Percentiles rank a stretch among this genome's conserved stretches.
These are phyloP conservation scores for Misgurnus anguillicaudatus DNA, from an alignment of 2,113 vertebrate species.

Conservation along the genomic window DNA sequence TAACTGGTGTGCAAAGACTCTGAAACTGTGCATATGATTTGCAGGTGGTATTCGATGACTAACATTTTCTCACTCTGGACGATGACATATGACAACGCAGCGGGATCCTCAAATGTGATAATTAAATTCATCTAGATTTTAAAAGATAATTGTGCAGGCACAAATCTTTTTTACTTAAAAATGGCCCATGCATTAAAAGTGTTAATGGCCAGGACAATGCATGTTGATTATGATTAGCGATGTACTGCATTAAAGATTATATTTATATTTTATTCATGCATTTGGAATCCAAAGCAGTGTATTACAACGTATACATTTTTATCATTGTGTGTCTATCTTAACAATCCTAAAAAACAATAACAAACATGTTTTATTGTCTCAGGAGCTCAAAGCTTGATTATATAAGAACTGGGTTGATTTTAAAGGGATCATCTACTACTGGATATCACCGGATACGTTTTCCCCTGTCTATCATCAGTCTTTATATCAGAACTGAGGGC, in stretches of 20 bases:
- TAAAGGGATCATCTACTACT: neutral
- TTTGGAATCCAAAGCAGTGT: too few relatives aligned
- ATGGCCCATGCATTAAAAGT: neutral
- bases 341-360: conserved; percentile 6
- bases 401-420: neutral
- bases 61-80: conserved; percentile 27
- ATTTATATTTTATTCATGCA: neutral
- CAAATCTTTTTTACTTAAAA: conserved; percentile 8
- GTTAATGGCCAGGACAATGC: neutral
- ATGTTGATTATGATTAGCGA: neutral
- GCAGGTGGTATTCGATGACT: neutral
- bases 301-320: too few relatives aligned
- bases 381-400: neutral
- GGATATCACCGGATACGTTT: neutral
- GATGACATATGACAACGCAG: conserved; percentile 24
- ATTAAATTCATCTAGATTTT: conserved; percentile 21
- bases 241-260: too few relatives aligned
- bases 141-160: conserved; percentile 3
- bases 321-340: neutral
- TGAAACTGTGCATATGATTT: neutral
- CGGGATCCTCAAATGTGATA: conserved; percentile 24
- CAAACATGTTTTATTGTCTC: neutral
- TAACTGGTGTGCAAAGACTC: conserved; percentile 19
- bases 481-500: conserved; percentile 13
- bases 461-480: neutral